A percentile compares a stretch with the other conserved stretches of the same genome.
phyloP scores from a whole-genome alignment of 2,113 vertebrate genomes.

The Serilophus lunatus region DNA sequence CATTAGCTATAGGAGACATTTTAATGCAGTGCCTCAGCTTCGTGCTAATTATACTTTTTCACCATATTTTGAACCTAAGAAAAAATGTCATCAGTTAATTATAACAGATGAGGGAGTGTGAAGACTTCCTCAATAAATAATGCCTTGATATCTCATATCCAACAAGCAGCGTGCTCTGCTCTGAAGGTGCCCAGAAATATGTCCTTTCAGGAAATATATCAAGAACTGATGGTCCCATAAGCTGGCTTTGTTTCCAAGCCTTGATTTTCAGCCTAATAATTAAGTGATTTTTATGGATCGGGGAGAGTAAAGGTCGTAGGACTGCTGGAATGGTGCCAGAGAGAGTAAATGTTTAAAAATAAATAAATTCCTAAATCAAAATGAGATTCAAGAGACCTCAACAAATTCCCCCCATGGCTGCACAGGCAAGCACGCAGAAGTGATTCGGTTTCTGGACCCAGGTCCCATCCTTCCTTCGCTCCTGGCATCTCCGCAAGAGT shows the following conservation, averaged over 20 bases:
- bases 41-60: conserved; percentile 67
- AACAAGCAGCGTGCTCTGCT: conserved; percentile 29
- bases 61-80: conserved; percentile 63
- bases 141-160: conserved; percentile 61
- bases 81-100: conserved; percentile 62
- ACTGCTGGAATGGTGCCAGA: conserved; percentile 20
- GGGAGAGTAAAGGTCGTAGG: conserved; percentile 42
- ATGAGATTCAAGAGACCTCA: background rate
- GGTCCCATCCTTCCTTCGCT: background rate
- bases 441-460: background rate
- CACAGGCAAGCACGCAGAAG: background rate
- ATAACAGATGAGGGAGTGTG: conserved; percentile 63
- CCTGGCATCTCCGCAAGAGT: background rate
- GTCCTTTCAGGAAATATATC: conserved; percentile 51
- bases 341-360: background rate
- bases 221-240: conserved; percentile 51
- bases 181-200: conserved; percentile 56
- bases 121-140: conserved; percentile 66
- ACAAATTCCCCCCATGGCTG: background rate
- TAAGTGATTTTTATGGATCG: conserved; percentile 57
- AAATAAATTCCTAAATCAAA: conserved; percentile 58
- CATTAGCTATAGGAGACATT: conserved; percentile 65
- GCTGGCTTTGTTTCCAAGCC: conserved; percentile 57
- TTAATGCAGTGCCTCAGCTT: conserved; percentile 61
- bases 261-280: conserved; percentile 59